These are phyloP conservation scores for Squalus acanthias DNA, from an alignment of 2,797 vertebrate genomes.

Conservation along the genomic window DNA sequence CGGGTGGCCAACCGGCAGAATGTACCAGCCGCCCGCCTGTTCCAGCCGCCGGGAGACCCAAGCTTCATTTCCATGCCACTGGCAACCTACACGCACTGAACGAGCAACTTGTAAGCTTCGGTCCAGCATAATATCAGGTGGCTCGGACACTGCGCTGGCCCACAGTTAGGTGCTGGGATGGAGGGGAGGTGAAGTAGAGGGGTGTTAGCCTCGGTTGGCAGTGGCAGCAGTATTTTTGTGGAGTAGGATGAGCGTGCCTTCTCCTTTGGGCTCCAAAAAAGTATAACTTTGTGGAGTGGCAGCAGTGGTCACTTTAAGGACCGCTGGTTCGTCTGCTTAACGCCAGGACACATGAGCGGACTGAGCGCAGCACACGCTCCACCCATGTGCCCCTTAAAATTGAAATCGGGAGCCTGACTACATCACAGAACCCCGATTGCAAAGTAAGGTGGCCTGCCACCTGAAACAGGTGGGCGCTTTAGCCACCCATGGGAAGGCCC, in stretches of 20 bases:
- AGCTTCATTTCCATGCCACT: background rate
- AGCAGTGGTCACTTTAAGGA: background rate
- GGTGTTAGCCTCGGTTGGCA: background rate
- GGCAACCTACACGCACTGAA: background rate
- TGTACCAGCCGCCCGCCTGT: background rate
- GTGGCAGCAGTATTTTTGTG: background rate
- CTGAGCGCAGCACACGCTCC: background rate
- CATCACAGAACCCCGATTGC: background rate
- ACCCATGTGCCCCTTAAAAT: background rate
- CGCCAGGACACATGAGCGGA: background rate
- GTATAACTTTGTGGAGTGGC: background rate
- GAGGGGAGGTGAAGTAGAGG: background rate
- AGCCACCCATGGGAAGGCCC: background rate
- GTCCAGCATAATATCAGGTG: background rate
- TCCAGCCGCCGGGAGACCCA: background rate
- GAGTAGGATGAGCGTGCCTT: background rate
- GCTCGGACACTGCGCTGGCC: background rate
- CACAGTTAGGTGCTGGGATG: background rate
- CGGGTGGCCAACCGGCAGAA: no score
- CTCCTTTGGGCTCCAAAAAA: background rate
- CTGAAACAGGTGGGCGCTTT: background rate
- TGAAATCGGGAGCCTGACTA: background rate
- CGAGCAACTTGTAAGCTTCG: background rate
- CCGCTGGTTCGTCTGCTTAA: background rate
- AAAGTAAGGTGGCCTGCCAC: background rate